phyloP scores from a whole-genome alignment of 2,113 vertebrate species.

The Thomomys bottae region DNA sequence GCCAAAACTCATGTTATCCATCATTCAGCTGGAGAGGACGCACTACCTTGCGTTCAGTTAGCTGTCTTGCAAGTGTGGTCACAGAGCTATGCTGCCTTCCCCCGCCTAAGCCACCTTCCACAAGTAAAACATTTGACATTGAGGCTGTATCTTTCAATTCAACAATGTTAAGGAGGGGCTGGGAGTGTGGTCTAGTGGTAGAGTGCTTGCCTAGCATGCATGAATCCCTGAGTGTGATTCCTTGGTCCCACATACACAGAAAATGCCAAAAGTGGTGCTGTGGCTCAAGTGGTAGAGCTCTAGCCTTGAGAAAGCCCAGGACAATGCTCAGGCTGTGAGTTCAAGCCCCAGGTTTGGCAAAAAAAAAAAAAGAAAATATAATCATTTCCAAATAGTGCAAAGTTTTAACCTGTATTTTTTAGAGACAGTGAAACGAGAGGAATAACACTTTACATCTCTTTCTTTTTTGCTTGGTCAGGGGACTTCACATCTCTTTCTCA shows the following conservation, averaged over 20 bases:
- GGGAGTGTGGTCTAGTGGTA: too few relatives aligned
- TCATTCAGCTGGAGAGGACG: slow-evolving; percentile 6
- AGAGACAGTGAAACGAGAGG: neutral
- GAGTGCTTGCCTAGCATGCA: too few relatives aligned
- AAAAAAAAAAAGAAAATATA: too few relatives aligned
- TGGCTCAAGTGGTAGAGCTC: too few relatives aligned
- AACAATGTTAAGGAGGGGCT: too few relatives aligned
- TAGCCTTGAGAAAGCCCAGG: too few relatives aligned
- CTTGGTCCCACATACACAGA: too few relatives aligned
- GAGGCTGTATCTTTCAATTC: neutral
- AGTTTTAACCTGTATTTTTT: slow-evolving; percentile 2
- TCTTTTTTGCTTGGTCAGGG: too few relatives aligned
- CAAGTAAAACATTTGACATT: neutral
- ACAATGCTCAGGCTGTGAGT: too few relatives aligned
- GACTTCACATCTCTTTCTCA: neutral
- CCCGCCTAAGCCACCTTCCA: neutral
- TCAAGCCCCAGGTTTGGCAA: too few relatives aligned
- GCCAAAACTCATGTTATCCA: slow-evolving; percentile 24
- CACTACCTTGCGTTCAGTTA: neutral
- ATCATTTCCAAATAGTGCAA: slow-evolving; percentile 3
- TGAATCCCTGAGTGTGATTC: too few relatives aligned
- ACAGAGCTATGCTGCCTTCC: neutral
- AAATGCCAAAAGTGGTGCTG: too few relatives aligned
- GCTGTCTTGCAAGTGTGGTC: neutral
- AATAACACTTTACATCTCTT: neutral